Conservation (phyloP, 1,140 invertebrate genomes). For the Patella vulgata region DNA sequence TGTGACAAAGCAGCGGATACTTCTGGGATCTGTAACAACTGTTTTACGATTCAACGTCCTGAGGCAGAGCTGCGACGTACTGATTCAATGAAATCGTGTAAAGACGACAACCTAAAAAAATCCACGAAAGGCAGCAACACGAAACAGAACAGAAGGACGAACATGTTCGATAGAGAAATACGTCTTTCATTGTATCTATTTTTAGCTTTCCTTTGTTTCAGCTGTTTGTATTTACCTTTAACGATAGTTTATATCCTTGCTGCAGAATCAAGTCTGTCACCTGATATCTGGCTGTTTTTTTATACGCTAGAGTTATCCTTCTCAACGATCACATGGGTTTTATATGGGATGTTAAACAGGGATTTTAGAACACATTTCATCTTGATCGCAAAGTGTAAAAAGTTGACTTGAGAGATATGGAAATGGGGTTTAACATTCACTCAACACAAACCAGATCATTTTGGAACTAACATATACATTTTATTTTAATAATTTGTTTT, state of each 20-base stretch:
- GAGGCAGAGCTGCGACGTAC: too few species aligned
- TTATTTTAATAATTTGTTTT: too few species aligned
- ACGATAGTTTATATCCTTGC: constrained; percentile 10
- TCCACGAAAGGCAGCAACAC: too few species aligned
- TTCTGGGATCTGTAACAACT: too few species aligned
- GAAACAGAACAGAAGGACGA: neutral
- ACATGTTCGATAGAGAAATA: constrained; percentile 8
- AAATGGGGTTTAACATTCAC: too few species aligned
- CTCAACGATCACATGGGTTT: constrained; percentile 15
- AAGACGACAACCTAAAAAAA: too few species aligned
- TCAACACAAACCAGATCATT: too few species aligned
- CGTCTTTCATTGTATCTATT: constrained; percentile 13
- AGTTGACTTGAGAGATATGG: too few species aligned
- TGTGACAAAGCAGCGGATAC: too few species aligned
- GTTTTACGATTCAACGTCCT: too few species aligned
- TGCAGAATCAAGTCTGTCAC: neutral
- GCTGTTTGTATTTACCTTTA: constrained; percentile 13
- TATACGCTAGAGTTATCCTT: constrained; percentile 16
- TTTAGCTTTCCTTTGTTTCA: constrained; percentile 16
- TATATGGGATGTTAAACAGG: constrained; percentile 18
- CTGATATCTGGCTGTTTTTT: constrained; percentile 13
- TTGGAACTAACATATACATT: too few species aligned
- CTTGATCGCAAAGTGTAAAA: neutral
- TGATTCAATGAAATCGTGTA: too few species aligned
- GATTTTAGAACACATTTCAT: constrained; percentile 12